Percentiles rank a stretch among this genome's conserved stretches.
Conservation (phyloP, 2,888 invertebrate genomes). For the Leptinotarsa juncta region DNA sequence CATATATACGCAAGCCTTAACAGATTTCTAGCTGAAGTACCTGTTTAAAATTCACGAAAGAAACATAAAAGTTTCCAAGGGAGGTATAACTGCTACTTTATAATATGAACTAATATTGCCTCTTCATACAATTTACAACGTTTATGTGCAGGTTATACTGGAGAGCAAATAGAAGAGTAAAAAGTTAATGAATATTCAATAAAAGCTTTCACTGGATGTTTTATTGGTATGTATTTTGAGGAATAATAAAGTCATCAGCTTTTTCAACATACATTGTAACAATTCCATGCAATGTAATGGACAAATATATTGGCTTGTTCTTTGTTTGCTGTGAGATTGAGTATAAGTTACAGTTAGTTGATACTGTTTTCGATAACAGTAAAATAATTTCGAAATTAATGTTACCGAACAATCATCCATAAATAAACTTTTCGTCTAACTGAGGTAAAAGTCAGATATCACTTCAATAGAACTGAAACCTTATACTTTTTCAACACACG, state of each 20-base stretch:
- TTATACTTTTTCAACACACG: too few species aligned
- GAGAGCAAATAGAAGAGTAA: conserved; percentile 6
- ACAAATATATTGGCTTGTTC: too few species aligned
- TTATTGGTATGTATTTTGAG: neutral
- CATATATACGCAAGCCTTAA: conserved; percentile 34
- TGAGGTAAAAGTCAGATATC: too few species aligned
- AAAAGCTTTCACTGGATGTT: neutral
- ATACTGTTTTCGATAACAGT: too few species aligned
- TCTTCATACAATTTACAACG: conserved; percentile 35
- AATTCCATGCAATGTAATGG: neutral
- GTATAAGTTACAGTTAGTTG: neutral
- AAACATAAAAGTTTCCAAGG: conserved; percentile 35
- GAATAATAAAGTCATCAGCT: neutral
- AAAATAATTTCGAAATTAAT: too few species aligned
- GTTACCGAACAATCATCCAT: too few species aligned
- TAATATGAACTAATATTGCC: conserved; percentile 36
- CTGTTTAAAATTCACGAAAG: conserved; percentile 44
- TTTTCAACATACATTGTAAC: neutral
- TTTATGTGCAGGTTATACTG: conserved; percentile 17
- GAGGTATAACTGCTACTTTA: conserved; percentile 29
- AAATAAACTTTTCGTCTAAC: too few species aligned
- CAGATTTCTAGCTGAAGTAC: conserved; percentile 35
- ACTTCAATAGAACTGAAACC: too few species aligned
- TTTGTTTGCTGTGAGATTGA: neutral
- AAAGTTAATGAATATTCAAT: conserved; percentile 10